A percentile compares a stretch with the other conserved stretches of the same genome.
Conservation (phyloP, 2,113 vertebrate genomes). For the Muscicapa adusta region DNA sequence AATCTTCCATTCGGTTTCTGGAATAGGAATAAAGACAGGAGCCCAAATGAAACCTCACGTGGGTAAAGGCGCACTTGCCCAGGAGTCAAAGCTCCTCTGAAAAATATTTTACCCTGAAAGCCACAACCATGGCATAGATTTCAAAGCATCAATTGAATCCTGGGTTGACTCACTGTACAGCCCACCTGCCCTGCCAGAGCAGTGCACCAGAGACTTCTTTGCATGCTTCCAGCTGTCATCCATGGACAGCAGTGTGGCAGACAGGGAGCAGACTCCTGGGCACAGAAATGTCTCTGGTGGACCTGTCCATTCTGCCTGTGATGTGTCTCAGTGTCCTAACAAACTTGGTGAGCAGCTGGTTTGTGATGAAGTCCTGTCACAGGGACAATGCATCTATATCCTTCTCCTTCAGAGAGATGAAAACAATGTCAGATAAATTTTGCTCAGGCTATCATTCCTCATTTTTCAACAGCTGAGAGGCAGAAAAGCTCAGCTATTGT, state of each 20-base stretch:
- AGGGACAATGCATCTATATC: not conserved
- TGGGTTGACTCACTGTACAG: not conserved
- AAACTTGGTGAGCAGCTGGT: not conserved
- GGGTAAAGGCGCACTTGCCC: not conserved
- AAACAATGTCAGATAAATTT: not conserved
- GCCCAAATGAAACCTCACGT: not conserved
- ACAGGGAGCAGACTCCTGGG: not conserved
- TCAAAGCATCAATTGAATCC: not conserved
- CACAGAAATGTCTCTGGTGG: not conserved
- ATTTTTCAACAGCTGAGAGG: not conserved
- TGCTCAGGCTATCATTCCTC: not conserved
- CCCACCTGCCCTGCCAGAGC: not conserved
- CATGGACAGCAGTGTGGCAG: not conserved
- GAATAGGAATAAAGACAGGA: not conserved
- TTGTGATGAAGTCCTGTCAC: not conserved
- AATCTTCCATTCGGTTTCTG: not conserved
- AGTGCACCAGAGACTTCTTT: not conserved
- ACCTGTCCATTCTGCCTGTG: not conserved
- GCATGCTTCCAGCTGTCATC: not conserved
- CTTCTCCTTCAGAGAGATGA: not conserved
- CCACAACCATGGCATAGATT: not conserved
- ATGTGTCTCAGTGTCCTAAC: not conserved
- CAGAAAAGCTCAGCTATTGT: not conserved
- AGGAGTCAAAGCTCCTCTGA: not conserved
- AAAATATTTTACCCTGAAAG: not conserved